Evolutionary conservation across 2,113 vertebrate genomes (phyloP).

Genomic region (Sciurus niger): DNA sequence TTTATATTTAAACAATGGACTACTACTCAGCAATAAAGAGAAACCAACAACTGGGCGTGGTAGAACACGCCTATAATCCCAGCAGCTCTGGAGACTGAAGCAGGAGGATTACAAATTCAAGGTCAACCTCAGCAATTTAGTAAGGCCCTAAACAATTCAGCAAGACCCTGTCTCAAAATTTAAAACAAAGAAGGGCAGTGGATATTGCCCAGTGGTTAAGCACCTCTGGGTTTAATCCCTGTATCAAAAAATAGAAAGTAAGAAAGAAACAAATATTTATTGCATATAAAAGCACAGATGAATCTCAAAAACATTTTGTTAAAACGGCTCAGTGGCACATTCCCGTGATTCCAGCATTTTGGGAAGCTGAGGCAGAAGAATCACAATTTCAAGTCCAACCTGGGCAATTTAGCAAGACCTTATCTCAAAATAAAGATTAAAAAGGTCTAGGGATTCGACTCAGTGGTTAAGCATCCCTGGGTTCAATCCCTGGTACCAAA

Average conservation of each 20-base stretch:
- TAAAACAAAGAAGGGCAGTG: too few relatives aligned
- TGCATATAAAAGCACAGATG: not conserved
- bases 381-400: not conserved
- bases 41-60: not conserved
- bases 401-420: not conserved
- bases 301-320: conserved; percentile 29
- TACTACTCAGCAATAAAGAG: conserved; percentile 35
- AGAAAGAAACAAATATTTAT: not conserved
- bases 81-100: too few relatives aligned
- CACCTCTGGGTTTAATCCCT: too few relatives aligned
- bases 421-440: not conserved
- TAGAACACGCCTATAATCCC: too few relatives aligned
- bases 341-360: not conserved
- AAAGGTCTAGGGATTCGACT: not conserved
- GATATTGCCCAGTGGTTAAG: too few relatives aligned
- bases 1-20: not conserved
- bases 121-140: too few relatives aligned
- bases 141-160: too few relatives aligned
- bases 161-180: too few relatives aligned
- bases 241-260: too few relatives aligned
- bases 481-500: not conserved
- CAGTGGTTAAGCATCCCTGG: not conserved
- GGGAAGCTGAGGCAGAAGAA: not conserved
- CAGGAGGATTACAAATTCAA: too few relatives aligned
- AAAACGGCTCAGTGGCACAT: not conserved